phyloP scores from a whole-genome alignment of 1,140 invertebrate genomes.

The Stegodyphus mimosarum region DNA sequence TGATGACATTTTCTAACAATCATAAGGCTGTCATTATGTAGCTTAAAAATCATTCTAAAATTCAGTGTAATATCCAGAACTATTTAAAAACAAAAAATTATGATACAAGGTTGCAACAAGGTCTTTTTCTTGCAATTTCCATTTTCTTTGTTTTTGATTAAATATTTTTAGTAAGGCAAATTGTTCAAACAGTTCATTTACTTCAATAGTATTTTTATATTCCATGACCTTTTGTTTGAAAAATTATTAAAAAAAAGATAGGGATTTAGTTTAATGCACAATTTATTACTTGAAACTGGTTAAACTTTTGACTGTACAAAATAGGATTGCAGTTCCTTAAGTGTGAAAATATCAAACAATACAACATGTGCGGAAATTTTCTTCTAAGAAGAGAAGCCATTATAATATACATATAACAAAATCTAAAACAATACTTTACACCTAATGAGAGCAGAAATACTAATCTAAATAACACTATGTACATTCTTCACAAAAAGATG shows the following conservation, averaged over 20 bases:
- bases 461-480: constrained; percentile 18
- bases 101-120: too few relatives aligned
- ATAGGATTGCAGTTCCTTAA: constrained; percentile 18
- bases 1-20: too few relatives aligned
- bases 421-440: not conserved
- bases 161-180: too few relatives aligned
- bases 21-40: too few relatives aligned
- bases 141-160: too few relatives aligned
- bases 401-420: not conserved
- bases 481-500: not conserved
- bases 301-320: constrained; percentile 61
- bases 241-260: not conserved
- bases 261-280: not conserved
- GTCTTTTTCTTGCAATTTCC: too few relatives aligned
- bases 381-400: not conserved
- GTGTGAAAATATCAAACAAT: constrained; percentile 48
- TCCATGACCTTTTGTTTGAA: not conserved
- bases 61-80: too few relatives aligned
- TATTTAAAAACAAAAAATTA: too few relatives aligned
- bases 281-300: constrained; percentile 26
- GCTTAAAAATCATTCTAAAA: too few relatives aligned
- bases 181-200: too few relatives aligned
- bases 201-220: too few relatives aligned
- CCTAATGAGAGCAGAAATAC: not conserved
- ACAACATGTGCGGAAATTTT: constrained; percentile 17